These are phyloP conservation scores for Alectura lathami DNA, from an alignment of 2,113 vertebrate genomes.

Conservation along the genomic window DNA sequence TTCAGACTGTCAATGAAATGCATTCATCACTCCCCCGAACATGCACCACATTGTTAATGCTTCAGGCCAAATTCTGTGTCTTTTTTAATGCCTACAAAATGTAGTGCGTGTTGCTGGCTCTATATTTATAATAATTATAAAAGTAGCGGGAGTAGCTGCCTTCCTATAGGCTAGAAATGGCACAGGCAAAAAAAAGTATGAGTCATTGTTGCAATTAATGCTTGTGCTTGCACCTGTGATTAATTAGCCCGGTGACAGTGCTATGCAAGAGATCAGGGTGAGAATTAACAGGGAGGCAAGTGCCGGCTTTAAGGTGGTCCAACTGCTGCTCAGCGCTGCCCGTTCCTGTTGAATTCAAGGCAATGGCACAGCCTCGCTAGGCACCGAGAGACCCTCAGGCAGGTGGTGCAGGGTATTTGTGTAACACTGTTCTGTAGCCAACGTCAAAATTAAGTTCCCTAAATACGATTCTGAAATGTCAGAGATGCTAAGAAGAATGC, in stretches of 20 bases:
- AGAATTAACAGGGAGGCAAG: constrained; percentile 47
- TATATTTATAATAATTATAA: constrained; percentile 49
- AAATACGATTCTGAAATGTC: constrained; percentile 47
- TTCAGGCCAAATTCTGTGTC: constrained; percentile 13
- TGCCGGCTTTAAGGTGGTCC: constrained; percentile 5
- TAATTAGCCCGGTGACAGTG: constrained; percentile 35
- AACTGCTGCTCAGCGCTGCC: background rate
- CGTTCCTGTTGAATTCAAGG: background rate
- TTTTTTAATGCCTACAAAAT: constrained; percentile 47
- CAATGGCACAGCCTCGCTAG: background rate
- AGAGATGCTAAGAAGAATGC: background rate
- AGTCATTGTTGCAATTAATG: constrained; percentile 64
- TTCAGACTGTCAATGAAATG: background rate
- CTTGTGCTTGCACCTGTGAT: constrained; percentile 49
- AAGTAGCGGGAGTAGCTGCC: background rate
- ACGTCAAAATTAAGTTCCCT: constrained; percentile 4
- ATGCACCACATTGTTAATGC: constrained; percentile 33
- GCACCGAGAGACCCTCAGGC: background rate
- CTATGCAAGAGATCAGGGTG: constrained; percentile 38
- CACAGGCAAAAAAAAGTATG: background rate
- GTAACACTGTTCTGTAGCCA: background rate
- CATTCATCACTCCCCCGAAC: constrained; percentile 27
- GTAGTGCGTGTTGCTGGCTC: background rate
- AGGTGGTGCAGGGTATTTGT: constrained; percentile 19
- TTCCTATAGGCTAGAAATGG: constrained; percentile 12